A percentile compares a stretch with the other conserved stretches of the same genome.
Evolutionary conservation across 2,797 vertebrate species (phyloP).

Genomic region (Tachyglossus aculeatus): DNA sequence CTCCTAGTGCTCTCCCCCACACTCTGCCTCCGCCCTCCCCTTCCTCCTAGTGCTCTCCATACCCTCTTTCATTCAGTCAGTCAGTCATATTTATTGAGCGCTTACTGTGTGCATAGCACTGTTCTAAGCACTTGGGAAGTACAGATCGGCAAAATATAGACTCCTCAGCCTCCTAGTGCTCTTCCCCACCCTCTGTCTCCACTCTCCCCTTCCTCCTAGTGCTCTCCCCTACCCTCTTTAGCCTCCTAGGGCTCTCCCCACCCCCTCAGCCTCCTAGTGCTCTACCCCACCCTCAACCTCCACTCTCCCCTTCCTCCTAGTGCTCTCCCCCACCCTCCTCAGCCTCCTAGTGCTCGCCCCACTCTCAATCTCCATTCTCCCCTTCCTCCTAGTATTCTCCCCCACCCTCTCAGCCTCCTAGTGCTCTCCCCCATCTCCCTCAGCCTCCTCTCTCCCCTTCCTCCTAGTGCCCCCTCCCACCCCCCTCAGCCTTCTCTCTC

Average conservation of each 20-base stretch:
- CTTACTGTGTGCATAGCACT: too few relatives aligned
- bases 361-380: background rate
- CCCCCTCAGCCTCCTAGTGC: too few relatives aligned
- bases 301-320: background rate
- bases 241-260: constrained; percentile 28
- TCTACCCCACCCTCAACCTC: background rate
- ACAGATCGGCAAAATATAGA: too few relatives aligned
- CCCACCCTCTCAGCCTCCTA: constrained; percentile 4
- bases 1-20: background rate
- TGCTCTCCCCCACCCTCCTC: accelerated
- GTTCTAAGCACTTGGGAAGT: too few relatives aligned
- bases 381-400: background rate
- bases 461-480: constrained; percentile 53
- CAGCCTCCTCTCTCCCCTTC: background rate
- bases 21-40: too few relatives aligned
- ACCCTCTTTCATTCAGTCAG: background rate
- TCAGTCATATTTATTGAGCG: too few relatives aligned
- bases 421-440: constrained; percentile 34
- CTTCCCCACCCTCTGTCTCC: background rate
- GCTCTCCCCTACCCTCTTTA: accelerated
- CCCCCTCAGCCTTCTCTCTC: background rate
- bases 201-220: background rate
- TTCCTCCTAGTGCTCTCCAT: too few relatives aligned
- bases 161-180: too few relatives aligned
- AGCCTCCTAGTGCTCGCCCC: constrained; percentile 31